Percentiles rank a stretch among this genome's conserved stretches.
Evolutionary conservation across 2,888 invertebrate species (phyloP).

Genomic region (Tetragonula carbonaria): DNA sequence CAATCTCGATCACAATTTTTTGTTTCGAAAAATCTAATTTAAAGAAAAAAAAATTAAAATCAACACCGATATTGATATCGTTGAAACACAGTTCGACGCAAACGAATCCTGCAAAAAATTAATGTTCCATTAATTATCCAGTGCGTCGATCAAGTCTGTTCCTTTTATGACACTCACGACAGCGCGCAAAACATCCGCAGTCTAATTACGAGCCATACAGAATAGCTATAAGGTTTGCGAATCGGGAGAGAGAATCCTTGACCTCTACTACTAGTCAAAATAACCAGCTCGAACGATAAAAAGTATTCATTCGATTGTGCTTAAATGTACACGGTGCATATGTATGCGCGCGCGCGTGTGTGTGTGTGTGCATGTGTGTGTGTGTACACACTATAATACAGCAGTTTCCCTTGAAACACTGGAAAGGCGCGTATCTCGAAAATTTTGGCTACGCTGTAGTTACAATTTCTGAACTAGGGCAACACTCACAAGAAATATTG

Average conservation of each 20-base stretch:
- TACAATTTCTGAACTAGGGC: conserved; percentile 31
- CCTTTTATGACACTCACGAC: background rate
- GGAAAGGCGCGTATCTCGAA: background rate
- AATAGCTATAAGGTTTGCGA: background rate
- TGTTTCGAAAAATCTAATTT: no score
- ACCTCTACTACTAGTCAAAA: background rate
- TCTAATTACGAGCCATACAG: background rate
- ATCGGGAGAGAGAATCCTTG: background rate
- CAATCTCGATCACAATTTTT: no score
- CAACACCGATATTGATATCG: background rate
- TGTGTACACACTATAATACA: background rate
- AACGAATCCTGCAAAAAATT: no score
- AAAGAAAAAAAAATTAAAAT: background rate
- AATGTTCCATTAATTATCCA: no score
- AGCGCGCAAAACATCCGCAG: background rate
- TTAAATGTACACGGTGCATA: background rate
- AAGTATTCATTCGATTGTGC: background rate
- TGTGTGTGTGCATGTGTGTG: background rate
- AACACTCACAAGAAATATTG: conserved; percentile 97
- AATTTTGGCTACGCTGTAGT: conserved; percentile 21
- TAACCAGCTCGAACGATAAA: background rate
- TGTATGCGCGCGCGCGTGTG: background rate
- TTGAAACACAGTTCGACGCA: no score
- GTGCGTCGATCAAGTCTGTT: no score
- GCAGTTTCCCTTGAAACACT: background rate